These are phyloP conservation scores for Chelmon rostratus DNA, from an alignment of 2,797 vertebrate species.

Conservation along the genomic window DNA sequence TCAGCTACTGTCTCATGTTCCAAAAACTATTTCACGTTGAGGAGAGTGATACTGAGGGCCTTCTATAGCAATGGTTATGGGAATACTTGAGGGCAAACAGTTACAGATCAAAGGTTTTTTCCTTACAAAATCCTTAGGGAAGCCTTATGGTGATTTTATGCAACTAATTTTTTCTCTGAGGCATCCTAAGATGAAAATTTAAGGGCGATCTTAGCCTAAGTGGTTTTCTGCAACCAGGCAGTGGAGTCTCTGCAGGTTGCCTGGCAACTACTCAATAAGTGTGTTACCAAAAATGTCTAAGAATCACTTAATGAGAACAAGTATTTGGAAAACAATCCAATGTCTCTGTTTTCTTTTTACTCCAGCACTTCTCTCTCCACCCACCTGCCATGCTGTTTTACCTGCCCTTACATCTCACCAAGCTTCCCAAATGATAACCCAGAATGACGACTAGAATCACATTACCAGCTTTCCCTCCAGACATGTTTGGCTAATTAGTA, in stretches of 20 bases:
- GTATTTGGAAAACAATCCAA: constrained; percentile 4
- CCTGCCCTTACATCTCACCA: neutral
- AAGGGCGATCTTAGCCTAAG: neutral
- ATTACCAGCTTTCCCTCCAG: constrained; percentile 21
- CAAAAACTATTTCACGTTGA: neutral
- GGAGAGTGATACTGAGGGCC: neutral
- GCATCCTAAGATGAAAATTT: neutral
- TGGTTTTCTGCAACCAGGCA: too few species aligned
- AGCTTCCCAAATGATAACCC: neutral
- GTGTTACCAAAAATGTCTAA: constrained; percentile 8
- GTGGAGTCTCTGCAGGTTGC: neutral
- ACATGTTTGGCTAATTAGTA: constrained; percentile 54
- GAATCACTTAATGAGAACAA: neutral
- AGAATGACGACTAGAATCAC: constrained; percentile 1
- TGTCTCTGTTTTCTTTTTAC: neutral
- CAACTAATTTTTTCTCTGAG: neutral
- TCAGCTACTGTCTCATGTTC: neutral
- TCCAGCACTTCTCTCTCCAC: neutral
- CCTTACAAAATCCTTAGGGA: neutral
- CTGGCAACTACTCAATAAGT: neutral
- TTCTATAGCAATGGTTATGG: neutral
- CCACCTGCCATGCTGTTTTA: constrained; percentile 1
- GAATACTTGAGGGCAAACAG: neutral
- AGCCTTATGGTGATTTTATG: too few species aligned
- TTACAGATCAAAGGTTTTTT: neutral